Evolutionary conservation across 2,888 invertebrate species (phyloP).

Genomic region (Galeruca laticollis): DNA sequence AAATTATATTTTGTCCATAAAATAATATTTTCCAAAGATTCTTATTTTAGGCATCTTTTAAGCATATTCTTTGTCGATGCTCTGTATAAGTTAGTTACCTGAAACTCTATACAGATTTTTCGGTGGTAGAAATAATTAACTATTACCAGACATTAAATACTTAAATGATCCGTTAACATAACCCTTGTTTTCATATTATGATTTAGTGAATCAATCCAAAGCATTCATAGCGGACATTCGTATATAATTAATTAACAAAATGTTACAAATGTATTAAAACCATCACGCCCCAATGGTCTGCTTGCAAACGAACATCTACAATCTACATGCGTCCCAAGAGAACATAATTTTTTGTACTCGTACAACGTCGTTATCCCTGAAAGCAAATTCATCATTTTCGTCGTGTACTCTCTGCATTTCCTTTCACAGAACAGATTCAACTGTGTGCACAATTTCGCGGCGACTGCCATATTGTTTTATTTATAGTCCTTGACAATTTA

Average conservation of each 20-base stretch:
- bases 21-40: no score
- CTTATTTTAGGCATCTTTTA: no score
- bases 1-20: no score
- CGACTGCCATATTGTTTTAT: neutral
- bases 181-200: no score
- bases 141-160: no score
- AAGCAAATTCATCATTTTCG: slow-evolving; percentile 2
- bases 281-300: neutral
- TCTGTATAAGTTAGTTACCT: no score
- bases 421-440: neutral
- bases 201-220: no score
- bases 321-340: neutral
- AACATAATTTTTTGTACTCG: neutral
- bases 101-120: no score
- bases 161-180: no score
- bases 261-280: neutral
- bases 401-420: neutral
- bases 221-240: no score
- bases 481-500: neutral
- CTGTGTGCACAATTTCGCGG: neutral
- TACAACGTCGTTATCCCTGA: neutral
- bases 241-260: neutral
- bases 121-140: no score
- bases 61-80: no score
- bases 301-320: neutral